phyloP scores from a whole-genome alignment of 2,888 invertebrate genomes.

The Folsomia manolachei region DNA sequence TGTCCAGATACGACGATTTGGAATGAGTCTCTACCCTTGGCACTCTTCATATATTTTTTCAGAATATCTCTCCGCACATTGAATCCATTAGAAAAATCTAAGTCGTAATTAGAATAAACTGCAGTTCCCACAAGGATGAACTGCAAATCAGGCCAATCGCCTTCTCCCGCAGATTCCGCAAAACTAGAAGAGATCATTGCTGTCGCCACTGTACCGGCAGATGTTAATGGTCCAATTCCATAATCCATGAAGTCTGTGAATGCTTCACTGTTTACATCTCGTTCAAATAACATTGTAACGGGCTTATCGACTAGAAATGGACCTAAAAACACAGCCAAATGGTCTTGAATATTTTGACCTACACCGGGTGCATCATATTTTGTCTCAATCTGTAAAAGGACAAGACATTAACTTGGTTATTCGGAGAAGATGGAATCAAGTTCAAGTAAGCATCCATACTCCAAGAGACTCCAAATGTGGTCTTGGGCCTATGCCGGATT shows the following conservation, averaged over 20 bases:
- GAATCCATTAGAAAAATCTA: constrained; percentile 40
- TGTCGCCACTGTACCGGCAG: constrained; percentile 34
- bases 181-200: constrained; percentile 38
- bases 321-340: constrained; percentile 34
- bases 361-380: constrained; percentile 41
- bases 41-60: constrained; percentile 38
- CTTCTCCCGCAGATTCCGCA: constrained; percentile 40
- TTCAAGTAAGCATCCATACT: constrained; percentile 21
- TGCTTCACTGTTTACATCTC: constrained; percentile 33
- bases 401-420: background rate
- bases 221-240: constrained; percentile 36
- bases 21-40: constrained; percentile 44
- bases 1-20: constrained; percentile 41
- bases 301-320: constrained; percentile 40
- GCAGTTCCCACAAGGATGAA: constrained; percentile 29
- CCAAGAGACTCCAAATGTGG: constrained; percentile 28
- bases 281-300: constrained; percentile 34
- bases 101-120: constrained; percentile 33
- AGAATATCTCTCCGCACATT: constrained; percentile 30
- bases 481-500: constrained; percentile 43
- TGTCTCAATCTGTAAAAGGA: constrained; percentile 32
- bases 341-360: constrained; percentile 33
- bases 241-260: constrained; percentile 27
- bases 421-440: background rate
- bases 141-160: constrained; percentile 47